Conservation (phyloP, 1,140 invertebrate genomes). For the Bilobella aurantiaca region DNA sequence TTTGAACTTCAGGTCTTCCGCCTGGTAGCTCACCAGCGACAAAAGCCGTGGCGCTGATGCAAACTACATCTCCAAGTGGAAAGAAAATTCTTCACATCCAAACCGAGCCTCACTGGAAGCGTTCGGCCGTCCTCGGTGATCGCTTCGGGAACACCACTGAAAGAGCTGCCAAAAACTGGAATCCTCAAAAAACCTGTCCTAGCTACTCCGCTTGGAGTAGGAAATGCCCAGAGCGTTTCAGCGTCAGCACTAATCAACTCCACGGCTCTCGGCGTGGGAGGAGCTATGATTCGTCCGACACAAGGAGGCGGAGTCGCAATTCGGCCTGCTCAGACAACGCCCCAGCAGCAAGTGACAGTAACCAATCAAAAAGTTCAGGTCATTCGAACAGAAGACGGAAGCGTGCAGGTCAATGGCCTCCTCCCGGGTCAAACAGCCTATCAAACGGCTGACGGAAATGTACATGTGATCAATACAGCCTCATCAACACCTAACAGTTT, state of each 20-base stretch:
- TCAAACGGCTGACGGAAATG: constrained; percentile 82
- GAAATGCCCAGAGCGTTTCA: no score
- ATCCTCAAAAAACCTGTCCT: background rate
- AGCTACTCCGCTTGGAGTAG: background rate
- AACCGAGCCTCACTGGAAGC: background rate
- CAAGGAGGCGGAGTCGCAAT: no score
- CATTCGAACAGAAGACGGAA: constrained; percentile 75
- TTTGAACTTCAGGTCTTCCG: constrained; percentile 7
- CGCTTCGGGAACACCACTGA: no score
- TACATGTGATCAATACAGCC: constrained; percentile 61
- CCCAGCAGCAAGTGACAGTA: constrained; percentile 18
- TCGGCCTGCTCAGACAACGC: no score
- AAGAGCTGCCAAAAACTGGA: background rate
- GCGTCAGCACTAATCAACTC: no score
- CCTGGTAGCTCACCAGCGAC: background rate
- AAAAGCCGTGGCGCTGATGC: background rate
- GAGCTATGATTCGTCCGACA: no score
- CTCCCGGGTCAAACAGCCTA: constrained; percentile 87
- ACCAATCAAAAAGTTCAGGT: constrained; percentile 84
- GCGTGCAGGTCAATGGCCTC: constrained; percentile 79
- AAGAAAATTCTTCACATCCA: constrained; percentile 11
- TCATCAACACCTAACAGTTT: constrained; percentile 34
- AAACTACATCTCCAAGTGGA: constrained; percentile 1
- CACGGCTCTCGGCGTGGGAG: no score
- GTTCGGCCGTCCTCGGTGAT: background rate